Evolutionary conservation across 2,888 invertebrate genomes (phyloP), one percentile per base, ranked within the genome.

Genomic region (Blastobasis adustella): DNA sequence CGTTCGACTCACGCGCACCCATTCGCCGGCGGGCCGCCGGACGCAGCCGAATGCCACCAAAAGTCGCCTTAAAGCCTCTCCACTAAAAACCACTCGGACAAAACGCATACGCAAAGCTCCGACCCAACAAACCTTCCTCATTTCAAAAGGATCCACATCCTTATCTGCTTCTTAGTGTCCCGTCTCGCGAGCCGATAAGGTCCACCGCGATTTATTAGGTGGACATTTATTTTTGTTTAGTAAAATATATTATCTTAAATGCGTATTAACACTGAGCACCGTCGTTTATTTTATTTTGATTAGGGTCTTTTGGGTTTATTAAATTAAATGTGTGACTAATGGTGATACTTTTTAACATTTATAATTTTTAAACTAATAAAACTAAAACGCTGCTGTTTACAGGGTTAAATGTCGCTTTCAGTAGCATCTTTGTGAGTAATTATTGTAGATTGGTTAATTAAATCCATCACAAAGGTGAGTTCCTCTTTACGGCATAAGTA

Each of bases 221-320:
- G 82, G 82, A 79, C 83, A 85, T 82, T 84, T 84, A 82, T 82
- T 85, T 84, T 80, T 80, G 74, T 81, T 76, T 70, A 68, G 76
- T 79, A 74, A 82, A 82, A 85, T 85, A 85, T 84, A 85, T 85
- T 85, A 86, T 87, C 87, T 86, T 85, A 86, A 87, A 87, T 80
- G 82, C 82, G 74, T 83, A 86, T 86, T 86, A 86, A 85, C 82
- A 83, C 74, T 76, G 82, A 80, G 79, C 84, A 82, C 72, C 62
- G 71, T 75, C 77, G 73, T 81, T 81, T 77, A 71, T 73, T 75
- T 79, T 73, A 71, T 74, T 79, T 73, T 66, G 72, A 73, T 76
- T 66, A 66, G 69, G 69, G 69, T 62, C 49, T 59, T 23, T 37
- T 9, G 38, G 37, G 37, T 38, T 46, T 46, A 46, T 46, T 46